A percentile compares a stretch with the other conserved stretches of the same genome.
Conservation (phyloP, 2,113 vertebrate species). For the Zosterops hypoxanthus region DNA sequence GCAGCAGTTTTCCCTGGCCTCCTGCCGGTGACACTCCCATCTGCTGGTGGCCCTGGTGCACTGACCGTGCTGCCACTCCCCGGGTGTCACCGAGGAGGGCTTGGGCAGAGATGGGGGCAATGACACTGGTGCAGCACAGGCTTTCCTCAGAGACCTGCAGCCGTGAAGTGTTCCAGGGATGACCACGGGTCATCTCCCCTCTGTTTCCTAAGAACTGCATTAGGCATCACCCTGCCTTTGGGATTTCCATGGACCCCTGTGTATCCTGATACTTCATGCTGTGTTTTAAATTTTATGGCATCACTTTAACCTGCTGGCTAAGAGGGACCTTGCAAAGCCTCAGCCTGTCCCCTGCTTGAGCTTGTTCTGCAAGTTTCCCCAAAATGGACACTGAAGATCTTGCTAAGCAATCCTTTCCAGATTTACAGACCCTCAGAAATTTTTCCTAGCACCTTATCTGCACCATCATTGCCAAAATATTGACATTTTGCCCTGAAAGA, state of each 20-base stretch:
- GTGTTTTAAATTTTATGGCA: neutral
- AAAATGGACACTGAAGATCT: neutral
- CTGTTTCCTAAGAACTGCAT: neutral
- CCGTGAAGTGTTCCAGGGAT: neutral
- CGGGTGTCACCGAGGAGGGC: too few relatives aligned
- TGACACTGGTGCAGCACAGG: neutral
- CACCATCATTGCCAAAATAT: neutral
- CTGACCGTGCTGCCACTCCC: neutral
- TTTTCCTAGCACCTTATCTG: neutral
- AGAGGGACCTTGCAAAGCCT: neutral
- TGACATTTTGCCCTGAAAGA: neutral
- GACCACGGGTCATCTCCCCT: neutral
- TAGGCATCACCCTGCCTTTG: neutral
- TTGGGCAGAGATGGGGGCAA: neutral
- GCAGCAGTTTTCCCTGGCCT: neutral
- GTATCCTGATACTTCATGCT: neutral
- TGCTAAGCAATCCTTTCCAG: neutral
- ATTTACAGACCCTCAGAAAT: neutral
- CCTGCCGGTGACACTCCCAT: neutral
- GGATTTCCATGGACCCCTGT: neutral
- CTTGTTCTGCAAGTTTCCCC: neutral
- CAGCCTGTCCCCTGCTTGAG: neutral
- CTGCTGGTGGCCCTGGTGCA: conserved; percentile 22
- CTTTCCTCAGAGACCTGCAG: neutral
- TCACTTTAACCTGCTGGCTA: neutral